Conservation (phyloP, 2,113 vertebrate genomes). For the Chelonoidis abingdonii region DNA sequence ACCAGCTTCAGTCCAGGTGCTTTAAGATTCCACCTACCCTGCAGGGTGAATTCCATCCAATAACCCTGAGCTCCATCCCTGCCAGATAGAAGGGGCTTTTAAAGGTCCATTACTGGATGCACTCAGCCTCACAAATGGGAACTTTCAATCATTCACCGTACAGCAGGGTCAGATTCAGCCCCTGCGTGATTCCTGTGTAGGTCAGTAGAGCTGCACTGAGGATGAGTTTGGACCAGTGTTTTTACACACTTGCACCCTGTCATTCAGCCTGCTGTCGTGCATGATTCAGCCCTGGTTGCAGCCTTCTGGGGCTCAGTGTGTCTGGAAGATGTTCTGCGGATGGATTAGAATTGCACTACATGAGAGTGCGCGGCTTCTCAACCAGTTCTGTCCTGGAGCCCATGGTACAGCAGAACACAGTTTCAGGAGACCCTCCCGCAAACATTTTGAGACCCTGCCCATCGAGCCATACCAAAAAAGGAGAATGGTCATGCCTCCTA, state of each 20-base stretch:
- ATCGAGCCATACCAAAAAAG: rapidly evolving
- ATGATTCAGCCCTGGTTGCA: rapidly evolving
- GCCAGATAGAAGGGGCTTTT: background rate
- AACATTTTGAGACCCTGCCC: rapidly evolving
- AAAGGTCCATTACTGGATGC: background rate
- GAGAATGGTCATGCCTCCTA: background rate
- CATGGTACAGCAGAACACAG: rapidly evolving
- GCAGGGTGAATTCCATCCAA: background rate
- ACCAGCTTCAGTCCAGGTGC: background rate
- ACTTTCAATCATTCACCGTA: background rate
- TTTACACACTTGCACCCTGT: background rate
- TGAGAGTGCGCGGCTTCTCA: background rate
- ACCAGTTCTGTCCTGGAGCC: background rate
- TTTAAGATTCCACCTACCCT: background rate
- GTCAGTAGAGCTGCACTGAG: background rate
- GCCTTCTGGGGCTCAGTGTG: background rate
- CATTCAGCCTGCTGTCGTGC: rapidly evolving
- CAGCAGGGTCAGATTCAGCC: background rate
- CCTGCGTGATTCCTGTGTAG: background rate
- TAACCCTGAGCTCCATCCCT: background rate
- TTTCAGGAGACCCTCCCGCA: background rate
- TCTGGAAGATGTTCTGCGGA: rapidly evolving
- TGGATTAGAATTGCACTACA: rapidly evolving
- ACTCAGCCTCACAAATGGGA: background rate
- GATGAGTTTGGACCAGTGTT: background rate